Base-by-base conservation (phyloP, 2,797 vertebrate species). In the Heliangelus exortis region DNA sequence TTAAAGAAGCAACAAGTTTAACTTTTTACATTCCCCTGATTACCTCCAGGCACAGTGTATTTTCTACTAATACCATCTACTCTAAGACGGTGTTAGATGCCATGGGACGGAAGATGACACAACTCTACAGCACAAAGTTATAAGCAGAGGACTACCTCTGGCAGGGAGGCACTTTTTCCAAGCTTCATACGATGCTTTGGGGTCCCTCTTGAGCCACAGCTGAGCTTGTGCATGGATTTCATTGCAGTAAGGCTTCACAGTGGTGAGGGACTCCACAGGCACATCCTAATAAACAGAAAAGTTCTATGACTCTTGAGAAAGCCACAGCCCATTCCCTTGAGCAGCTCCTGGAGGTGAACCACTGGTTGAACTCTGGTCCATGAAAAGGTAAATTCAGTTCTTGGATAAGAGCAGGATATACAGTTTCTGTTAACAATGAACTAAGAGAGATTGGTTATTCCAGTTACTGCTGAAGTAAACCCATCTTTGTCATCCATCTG, bases 91-190 rank as follows among this genome's bases (percentile, higher is more conserved):
- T 4, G 55, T 58, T 51, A 59, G 73, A 36, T 12, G 18, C 15
- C 59, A 54, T 0, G 0, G 84, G 34, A 66, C 34, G 73, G 54
- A 61, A 81, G 15, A 18, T 61, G 28, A 55, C 7, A 2, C 5
- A 48, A 36, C 28, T 28, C 43, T 11, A 19, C 9, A 66, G 48
- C 55, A 47, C 18, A 15, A 36, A 61, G 21, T 25, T 43, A 34
- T 43, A 58, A 71, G 62, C 83, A 41, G 39, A 71, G 61, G 68
- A 39, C 96, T 97, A 99, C 99, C 99, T 99, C 99, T 98, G 91
- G 98, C 99, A 68, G 99, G 99, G 95, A 99, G 99, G 95, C 99
- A 99, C 94, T 99, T 99, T 95, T 99, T 99, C 99, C 99, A 99
- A 91, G 99, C 98, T 80, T 99, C 99, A 6, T 99, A 99, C 0